These are phyloP conservation scores for Drosophila parvula DNA, from an alignment of 1,140 invertebrate species.

Conservation along the genomic window DNA sequence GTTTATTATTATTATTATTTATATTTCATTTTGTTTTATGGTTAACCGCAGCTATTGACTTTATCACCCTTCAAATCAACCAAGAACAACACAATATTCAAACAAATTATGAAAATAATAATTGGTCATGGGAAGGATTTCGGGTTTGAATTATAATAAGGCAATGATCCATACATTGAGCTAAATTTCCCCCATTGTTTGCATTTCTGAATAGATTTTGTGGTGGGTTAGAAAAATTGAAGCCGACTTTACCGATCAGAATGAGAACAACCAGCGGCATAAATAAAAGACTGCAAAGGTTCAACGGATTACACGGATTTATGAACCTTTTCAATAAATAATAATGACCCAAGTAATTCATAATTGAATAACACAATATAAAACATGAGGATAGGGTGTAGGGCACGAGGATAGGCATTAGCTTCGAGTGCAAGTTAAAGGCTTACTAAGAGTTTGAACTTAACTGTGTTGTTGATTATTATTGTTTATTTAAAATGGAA, in stretches of 20 bases:
- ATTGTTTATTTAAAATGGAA: slow-evolving; percentile 4
- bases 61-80: slow-evolving; percentile 68
- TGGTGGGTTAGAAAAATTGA: slow-evolving; percentile 58
- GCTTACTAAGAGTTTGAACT: not conserved
- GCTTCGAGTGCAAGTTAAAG: not conserved
- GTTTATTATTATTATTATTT: not conserved
- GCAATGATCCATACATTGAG: slow-evolving; percentile 55
- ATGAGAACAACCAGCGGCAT: slow-evolving; percentile 64
- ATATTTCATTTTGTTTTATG: not conserved
- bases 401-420: slow-evolving; percentile 10
- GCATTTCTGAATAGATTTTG: slow-evolving; percentile 21
- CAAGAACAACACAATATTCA: slow-evolving; percentile 38
- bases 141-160: slow-evolving; percentile 57
- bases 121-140: slow-evolving; percentile 72
- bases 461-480: not conserved
- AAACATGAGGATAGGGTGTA: slow-evolving; percentile 29
- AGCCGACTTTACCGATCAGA: slow-evolving; percentile 49
- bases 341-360: slow-evolving; percentile 46
- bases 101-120: slow-evolving; percentile 82
- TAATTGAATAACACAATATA: slow-evolving; percentile 79
- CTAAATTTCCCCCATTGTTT: slow-evolving; percentile 58
- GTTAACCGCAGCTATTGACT: slow-evolving; percentile 60
- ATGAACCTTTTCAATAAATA: slow-evolving; percentile 65
- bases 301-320: slow-evolving; percentile 73
- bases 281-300: slow-evolving; percentile 74